phyloP scores from a whole-genome alignment of 2,113 vertebrate species.

The Camelus bactrianus region DNA sequence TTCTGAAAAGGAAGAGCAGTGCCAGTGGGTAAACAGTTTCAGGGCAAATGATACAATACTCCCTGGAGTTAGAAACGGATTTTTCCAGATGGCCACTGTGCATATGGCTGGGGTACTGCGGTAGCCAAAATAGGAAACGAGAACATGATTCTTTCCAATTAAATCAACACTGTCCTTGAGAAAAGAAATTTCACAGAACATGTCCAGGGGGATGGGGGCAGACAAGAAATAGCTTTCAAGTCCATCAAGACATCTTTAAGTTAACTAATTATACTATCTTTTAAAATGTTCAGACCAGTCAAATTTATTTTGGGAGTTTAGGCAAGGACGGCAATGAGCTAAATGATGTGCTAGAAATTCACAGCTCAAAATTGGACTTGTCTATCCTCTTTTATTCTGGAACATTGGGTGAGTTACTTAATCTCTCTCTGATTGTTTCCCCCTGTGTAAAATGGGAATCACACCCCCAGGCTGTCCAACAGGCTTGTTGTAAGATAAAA shows the following conservation, averaged over 20 bases:
- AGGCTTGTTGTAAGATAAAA: constrained; percentile 73
- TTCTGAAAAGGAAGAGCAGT: constrained; percentile 30
- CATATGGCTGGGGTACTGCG: constrained; percentile 38
- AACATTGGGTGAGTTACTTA: constrained; percentile 71
- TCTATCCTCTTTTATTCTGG: constrained; percentile 66
- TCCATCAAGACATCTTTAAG: constrained; percentile 39
- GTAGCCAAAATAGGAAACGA: constrained; percentile 73
- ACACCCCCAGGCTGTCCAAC: constrained; percentile 62
- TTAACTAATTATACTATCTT: constrained; percentile 61
- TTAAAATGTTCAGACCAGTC: constrained; percentile 36
- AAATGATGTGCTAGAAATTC: constrained; percentile 52
- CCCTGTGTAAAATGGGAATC: constrained; percentile 75
- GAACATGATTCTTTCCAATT: constrained; percentile 69
- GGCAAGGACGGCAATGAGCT: constrained; percentile 45
- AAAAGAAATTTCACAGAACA: constrained; percentile 64
- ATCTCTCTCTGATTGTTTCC: constrained; percentile 73
- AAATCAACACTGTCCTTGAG: constrained; percentile 76
- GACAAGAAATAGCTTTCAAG: constrained; percentile 42
- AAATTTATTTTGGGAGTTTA: constrained; percentile 70
- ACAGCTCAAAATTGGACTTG: constrained; percentile 57
- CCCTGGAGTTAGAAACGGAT: constrained; percentile 58
- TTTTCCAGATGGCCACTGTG: constrained; percentile 82
- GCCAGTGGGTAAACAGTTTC: constrained; percentile 68
- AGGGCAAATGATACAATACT: not conserved
- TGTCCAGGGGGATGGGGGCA: not conserved